Evolutionary conservation across 2,888 invertebrate genomes (phyloP), one percentile per base, ranked within the genome.

Genomic region (Linyphia triangularis): DNA sequence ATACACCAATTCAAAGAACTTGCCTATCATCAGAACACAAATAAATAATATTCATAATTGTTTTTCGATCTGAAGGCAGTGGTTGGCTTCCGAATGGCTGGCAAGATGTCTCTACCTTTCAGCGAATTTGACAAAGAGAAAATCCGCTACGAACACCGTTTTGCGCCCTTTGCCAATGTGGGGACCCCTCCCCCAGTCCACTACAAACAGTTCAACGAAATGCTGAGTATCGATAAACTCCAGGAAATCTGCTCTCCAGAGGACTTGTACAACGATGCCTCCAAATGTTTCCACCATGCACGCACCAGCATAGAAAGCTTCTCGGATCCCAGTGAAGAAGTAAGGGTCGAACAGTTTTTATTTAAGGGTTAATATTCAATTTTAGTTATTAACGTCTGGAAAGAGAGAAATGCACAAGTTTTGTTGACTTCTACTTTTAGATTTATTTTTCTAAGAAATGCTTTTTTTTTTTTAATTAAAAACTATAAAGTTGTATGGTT

Each of bases 121-220:
- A 95, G 96, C 5, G 96, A 97, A 92, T 98, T 98, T 93, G 98
- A 98, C 93, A 97, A 95, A 92, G 98, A 99, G 92, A 96, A 96
- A 91, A 97, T 99, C 4, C 95, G 99, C 59, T 99, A 98, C 93
- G 97, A 97, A 92, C 98, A 98, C 92, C 95, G 99, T 77, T 97
- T 99, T 94, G 95, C 96, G 6, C 97, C 99, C 0, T 97, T 99
- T 92, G 95, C 96, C 19, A 95, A 95, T 43, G 94, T 98, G 13
- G 94, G 96, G 16, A 96, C 96, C 2, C 98, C 98, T 19, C 98
- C 98, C 0, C 96, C 97, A 4, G 97, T 98, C 13, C 96, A 96
- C 91, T 99, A 99, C 93, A 94, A 95, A 78, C 97, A 97, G 93
- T 98, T 96, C 93, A 94, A 96, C 92, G 97, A 97, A 92, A 96